These are phyloP conservation scores for Byasa hedistus DNA, from an alignment of 2,888 invertebrate genomes.

Conservation along the genomic window DNA sequence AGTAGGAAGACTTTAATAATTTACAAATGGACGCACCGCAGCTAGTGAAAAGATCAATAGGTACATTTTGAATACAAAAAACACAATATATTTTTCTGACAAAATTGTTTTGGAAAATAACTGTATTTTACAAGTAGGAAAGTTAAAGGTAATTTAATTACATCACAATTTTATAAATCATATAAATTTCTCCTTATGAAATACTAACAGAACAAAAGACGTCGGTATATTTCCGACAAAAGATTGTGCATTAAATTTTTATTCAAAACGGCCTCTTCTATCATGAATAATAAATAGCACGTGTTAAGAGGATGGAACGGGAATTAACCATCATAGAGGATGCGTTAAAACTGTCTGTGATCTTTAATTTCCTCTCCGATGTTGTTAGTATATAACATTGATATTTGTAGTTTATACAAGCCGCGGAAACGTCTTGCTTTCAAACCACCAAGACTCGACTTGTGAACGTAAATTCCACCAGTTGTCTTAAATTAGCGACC, in stretches of 20 bases:
- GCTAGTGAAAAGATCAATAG: too few relatives aligned
- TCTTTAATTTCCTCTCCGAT: slow-evolving; percentile 21
- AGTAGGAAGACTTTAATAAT: too few relatives aligned
- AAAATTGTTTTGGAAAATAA: not conserved
- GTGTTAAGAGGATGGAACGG: slow-evolving; percentile 24
- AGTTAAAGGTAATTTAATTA: too few relatives aligned
- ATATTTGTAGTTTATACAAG: slow-evolving; percentile 4
- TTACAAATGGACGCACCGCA: too few relatives aligned
- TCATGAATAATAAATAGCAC: slow-evolving; percentile 11
- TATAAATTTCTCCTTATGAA: not conserved
- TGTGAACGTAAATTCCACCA: slow-evolving; percentile 49
- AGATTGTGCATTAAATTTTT: not conserved
- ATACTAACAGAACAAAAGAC: not conserved
- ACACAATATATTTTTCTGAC: not conserved
- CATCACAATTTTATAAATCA: too few relatives aligned
- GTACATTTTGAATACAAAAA: not conserved
- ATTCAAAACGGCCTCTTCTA: slow-evolving; percentile 15
- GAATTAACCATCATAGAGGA: slow-evolving; percentile 18
- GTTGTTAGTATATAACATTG: slow-evolving; percentile 13
- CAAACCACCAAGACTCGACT: slow-evolving; percentile 19
- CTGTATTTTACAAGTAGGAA: too few relatives aligned
- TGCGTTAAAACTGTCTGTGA: slow-evolving; percentile 20
- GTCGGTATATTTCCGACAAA: not conserved
- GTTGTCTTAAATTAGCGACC: slow-evolving; percentile 65
- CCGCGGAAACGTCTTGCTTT: slow-evolving; percentile 14